A percentile compares a stretch with the other conserved stretches of the same genome.
Evolutionary conservation across 2,797 vertebrate genomes (phyloP).

Genomic region (Catamblyrhynchus diadema): DNA sequence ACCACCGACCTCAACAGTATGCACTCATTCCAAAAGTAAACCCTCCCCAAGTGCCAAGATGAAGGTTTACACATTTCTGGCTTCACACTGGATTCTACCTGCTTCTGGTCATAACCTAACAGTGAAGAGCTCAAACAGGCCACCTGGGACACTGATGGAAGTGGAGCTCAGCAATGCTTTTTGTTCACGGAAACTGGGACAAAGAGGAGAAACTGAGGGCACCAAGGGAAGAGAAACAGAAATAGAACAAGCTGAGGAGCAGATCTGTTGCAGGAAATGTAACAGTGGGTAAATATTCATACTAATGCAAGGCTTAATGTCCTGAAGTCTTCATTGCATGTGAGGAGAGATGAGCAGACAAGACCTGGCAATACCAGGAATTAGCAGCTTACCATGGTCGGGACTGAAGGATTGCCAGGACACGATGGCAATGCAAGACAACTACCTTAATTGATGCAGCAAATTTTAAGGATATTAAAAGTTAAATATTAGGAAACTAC

Average conservation of each 20-base stretch:
- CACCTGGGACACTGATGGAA: neutral
- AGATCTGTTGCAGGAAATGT: neutral
- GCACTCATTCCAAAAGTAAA: neutral
- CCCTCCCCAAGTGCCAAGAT: neutral
- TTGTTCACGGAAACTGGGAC: neutral
- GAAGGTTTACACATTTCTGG: neutral
- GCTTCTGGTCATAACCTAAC: neutral
- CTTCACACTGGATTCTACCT: neutral
- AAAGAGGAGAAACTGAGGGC: neutral
- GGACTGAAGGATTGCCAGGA: neutral
- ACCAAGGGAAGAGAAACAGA: neutral
- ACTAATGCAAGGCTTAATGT: neutral
- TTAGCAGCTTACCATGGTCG: neutral
- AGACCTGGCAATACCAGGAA: neutral
- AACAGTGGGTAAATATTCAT: neutral
- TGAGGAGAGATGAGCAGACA: neutral
- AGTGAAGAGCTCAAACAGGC: neutral
- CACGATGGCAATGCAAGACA: neutral
- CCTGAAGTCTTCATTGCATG: neutral
- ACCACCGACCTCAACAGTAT: neutral
- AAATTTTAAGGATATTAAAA: neutral
- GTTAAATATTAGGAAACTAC: neutral
- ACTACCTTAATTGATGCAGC: neutral
- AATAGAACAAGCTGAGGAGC: neutral
- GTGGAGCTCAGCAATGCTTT: neutral